Base-by-base conservation (phyloP, 53 echinoderm and acorn worm species). In the Crossaster papposus region DNA sequence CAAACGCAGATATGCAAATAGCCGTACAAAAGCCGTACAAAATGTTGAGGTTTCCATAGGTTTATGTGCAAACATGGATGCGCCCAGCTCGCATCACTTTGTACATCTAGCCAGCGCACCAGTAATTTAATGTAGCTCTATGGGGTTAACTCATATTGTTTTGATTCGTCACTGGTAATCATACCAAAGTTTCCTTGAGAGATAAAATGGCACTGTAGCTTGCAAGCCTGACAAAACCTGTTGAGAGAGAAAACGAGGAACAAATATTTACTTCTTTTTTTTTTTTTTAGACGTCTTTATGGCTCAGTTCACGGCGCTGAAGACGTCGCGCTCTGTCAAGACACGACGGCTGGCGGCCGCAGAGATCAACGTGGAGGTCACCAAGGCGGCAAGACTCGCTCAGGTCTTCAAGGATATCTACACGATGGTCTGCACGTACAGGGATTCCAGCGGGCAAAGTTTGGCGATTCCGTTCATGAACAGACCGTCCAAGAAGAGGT, bases 361-460 rank as follows among this genome's bases (percentile, higher is more conserved):
- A 18, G 96, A 99, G 90, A 96, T 96, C 83, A 96, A 99, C 91
- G 91, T 93, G 11, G 99, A 99, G 81, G 96, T 99, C 33, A 95
- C 94, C 52, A 94, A 92, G 70, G 94, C 94, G 14, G 99, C 99
- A 1, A 77, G 93, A 51, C 94, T 99, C 13, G 99, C 99, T 14
- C 99, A 99, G 85, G 96, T 99, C 30, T 99, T 99, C 91, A 96
- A 99, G 77, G 99, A 96, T 64, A 96, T 99, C 86, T 99, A 96
- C 90, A 99, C 95, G 1, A 93, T 91, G 14, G 99, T 99, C 50
- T 99, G 99, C 79, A 94, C 92, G 2, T 96, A 92, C 82, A 92
- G 93, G 51, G 92, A 99, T 71, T 63, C 88, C 71, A 93, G 91
- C 70, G 96, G 99, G 29, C 99, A 96, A 81, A 94, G 92, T 75